Evolutionary conservation across 2,113 vertebrate genomes (phyloP).

Genomic region (Nesoenas mayeri): DNA sequence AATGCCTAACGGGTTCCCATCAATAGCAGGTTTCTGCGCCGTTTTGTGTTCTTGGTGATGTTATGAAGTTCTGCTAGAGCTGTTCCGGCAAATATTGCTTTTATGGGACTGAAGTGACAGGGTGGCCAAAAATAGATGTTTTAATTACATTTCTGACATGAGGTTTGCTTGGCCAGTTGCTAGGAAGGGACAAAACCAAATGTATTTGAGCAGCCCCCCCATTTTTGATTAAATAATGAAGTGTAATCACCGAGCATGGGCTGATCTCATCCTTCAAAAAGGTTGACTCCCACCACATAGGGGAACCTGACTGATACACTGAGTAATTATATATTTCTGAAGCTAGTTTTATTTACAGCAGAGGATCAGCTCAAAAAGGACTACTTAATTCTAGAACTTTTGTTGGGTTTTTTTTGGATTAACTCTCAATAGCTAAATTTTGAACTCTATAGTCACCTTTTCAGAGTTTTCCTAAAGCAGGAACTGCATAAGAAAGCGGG

Average conservation of each 20-base stretch:
- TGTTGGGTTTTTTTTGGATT: not conserved
- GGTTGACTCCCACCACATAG: not conserved
- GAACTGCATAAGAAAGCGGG: not conserved
- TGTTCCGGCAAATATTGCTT: not conserved
- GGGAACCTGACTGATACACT: not conserved
- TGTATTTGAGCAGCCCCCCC: not conserved
- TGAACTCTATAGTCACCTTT: not conserved
- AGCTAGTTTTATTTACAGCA: not conserved
- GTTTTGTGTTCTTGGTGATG: fast-evolving
- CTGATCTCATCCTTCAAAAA: not conserved
- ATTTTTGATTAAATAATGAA: not conserved
- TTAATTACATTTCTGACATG: too few relatives aligned
- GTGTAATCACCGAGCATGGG: not conserved
- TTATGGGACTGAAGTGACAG: not conserved
- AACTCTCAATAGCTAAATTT: not conserved
- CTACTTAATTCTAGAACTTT: not conserved
- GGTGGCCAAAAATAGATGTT: not conserved
- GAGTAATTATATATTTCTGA: not conserved
- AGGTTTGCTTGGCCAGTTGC: not conserved
- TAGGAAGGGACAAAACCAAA: not conserved
- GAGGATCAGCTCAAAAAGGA: not conserved
- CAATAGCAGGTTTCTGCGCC: not conserved
- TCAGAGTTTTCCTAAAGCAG: not conserved
- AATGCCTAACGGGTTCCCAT: not conserved
- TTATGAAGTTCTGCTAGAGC: not conserved